These are phyloP conservation scores for Sphaeridia pumilis DNA, from an alignment of 2,888 invertebrate genomes.

Conservation along the genomic window DNA sequence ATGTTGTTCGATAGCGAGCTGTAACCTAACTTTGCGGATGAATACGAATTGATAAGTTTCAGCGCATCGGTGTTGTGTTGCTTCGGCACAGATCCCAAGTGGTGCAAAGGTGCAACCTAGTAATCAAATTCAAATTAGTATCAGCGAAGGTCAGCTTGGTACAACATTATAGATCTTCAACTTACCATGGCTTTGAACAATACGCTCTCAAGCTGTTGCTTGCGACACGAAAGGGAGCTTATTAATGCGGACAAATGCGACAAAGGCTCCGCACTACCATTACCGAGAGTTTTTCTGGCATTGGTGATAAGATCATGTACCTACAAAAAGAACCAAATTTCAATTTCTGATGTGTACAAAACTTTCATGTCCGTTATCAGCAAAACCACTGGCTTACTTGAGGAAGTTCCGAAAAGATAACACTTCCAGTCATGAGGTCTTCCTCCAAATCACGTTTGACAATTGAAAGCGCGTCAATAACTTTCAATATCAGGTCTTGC, in stretches of 20 bases:
- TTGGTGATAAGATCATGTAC: conserved; percentile 34
- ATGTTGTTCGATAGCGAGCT: conserved; percentile 18
- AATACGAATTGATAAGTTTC: conserved; percentile 32
- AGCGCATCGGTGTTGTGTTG: conserved; percentile 30
- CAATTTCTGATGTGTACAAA: too few relatives aligned
- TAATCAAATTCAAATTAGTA: background rate
- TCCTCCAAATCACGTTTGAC: conserved; percentile 63
- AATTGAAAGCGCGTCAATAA: conserved; percentile 60
- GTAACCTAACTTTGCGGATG: conserved; percentile 33
- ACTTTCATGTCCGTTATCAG: too few relatives aligned
- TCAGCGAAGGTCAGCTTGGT: background rate
- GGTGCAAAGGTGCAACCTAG: conserved; percentile 30
- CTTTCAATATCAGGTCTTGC: conserved; percentile 58
- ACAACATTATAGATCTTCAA: background rate
- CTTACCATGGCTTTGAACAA: conserved; percentile 33
- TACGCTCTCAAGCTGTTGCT: conserved; percentile 33
- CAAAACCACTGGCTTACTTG: too few relatives aligned
- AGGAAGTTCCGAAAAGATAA: conserved; percentile 52
- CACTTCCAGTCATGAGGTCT: conserved; percentile 56
- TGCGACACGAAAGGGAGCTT: conserved; percentile 33
- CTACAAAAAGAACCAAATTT: conserved; percentile 11
- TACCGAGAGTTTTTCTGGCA: conserved; percentile 33
- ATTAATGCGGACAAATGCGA: conserved; percentile 34
- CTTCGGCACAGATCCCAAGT: conserved; percentile 27
- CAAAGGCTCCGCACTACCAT: conserved; percentile 33